Conservation (phyloP, 1,140 invertebrate species). For the Stenopsyche tienmushanensis region DNA sequence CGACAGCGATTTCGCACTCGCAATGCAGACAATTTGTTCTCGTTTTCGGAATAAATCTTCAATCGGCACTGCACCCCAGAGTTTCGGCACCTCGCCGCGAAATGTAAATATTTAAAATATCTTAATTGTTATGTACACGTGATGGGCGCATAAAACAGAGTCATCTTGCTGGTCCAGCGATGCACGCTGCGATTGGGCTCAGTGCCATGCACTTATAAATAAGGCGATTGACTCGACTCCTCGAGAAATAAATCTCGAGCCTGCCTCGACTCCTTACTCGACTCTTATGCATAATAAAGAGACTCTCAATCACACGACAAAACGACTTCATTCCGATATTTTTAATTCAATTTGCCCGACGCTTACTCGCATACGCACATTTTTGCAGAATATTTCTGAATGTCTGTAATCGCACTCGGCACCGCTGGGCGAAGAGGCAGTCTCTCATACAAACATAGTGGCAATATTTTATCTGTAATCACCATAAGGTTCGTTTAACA, state of each 20-base stretch:
- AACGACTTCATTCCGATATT: too few relatives aligned
- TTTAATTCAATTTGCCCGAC: too few relatives aligned
- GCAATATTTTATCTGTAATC: neutral
- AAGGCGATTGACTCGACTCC: conserved; percentile 24
- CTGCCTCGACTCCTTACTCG: neutral
- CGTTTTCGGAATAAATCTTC: neutral
- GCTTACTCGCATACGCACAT: neutral
- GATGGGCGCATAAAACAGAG: neutral
- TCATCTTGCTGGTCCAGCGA: neutral
- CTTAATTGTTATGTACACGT: too few relatives aligned
- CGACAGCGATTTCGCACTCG: too few relatives aligned
- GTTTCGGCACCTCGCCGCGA: neutral
- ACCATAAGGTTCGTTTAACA: neutral
- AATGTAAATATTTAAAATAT: neutral
- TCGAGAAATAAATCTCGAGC: conserved; percentile 16
- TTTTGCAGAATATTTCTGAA: neutral
- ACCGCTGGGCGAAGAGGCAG: neutral
- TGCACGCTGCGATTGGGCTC: conserved; percentile 12
- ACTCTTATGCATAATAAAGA: neutral
- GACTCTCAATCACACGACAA: too few relatives aligned
- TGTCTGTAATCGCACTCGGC: neutral
- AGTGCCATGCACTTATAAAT: conserved; percentile 26
- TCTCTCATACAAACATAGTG: neutral
- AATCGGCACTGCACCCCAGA: neutral
- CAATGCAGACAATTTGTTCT: too few relatives aligned